phyloP scores from a whole-genome alignment of 2,888 invertebrate genomes.

The Hypsopygia costalis region DNA sequence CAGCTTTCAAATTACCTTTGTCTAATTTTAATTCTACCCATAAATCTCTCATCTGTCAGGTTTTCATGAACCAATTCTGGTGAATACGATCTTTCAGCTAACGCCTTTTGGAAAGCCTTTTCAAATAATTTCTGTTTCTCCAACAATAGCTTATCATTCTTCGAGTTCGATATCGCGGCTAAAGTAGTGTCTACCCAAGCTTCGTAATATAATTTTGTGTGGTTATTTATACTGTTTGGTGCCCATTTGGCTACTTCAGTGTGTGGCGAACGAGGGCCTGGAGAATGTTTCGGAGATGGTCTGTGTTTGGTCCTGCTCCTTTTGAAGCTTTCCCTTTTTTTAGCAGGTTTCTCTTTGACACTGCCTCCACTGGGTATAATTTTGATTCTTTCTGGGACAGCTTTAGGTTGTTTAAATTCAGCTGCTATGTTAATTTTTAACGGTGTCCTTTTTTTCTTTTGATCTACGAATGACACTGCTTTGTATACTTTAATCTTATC shows the following conservation, averaged over 20 bases:
- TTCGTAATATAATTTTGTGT: constrained; percentile 61
- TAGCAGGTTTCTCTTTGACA: constrained; percentile 14
- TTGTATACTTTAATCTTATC: constrained; percentile 36
- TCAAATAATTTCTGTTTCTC: constrained; percentile 29
- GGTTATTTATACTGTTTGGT: constrained; percentile 35
- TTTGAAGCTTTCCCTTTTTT: constrained; percentile 1
- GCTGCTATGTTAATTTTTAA: constrained; percentile 43
- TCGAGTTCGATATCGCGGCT: constrained; percentile 40
- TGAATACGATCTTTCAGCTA: constrained; percentile 25
- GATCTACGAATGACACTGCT: constrained; percentile 49
- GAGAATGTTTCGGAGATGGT: no score
- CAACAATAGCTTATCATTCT: constrained; percentile 29
- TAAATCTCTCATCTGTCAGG: constrained; percentile 43
- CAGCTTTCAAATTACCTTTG: constrained; percentile 25
- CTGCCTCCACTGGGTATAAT: constrained; percentile 7
- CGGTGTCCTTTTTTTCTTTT: constrained; percentile 22
- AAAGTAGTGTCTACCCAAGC: constrained; percentile 61
- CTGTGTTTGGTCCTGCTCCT: no score
- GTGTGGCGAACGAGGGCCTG: constrained; percentile 25
- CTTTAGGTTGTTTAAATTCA: constrained; percentile 19
- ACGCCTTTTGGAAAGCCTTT: constrained; percentile 25
- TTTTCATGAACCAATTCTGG: constrained; percentile 43
- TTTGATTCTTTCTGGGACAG: constrained; percentile 9
- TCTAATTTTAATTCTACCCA: constrained; percentile 48
- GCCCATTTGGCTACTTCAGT: constrained; percentile 63